These are phyloP conservation scores for Motacilla alba DNA, from an alignment of 2,113 vertebrate genomes.

Conservation along the genomic window DNA sequence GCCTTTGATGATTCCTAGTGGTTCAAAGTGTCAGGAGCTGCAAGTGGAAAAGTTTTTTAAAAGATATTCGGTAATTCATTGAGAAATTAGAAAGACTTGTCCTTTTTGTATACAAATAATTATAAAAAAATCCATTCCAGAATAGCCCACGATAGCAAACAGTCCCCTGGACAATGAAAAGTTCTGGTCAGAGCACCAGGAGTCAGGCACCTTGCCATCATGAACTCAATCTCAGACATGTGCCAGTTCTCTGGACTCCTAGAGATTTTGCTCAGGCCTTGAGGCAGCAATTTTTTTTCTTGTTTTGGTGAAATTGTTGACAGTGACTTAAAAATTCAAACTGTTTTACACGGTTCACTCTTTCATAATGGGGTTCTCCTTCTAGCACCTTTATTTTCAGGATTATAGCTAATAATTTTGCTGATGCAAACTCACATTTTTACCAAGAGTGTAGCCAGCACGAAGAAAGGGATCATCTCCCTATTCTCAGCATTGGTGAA, in stretches of 20 bases:
- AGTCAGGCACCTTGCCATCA: not conserved
- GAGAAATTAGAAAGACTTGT: not conserved
- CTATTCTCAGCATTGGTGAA: not conserved
- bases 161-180: not conserved
- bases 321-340: not conserved
- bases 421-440: not conserved
- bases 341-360: not conserved
- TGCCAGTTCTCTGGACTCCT: not conserved
- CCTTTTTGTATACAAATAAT: not conserved
- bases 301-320: not conserved
- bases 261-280: not conserved
- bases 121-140: not conserved
- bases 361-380: not conserved
- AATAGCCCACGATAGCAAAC: not conserved
- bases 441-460: not conserved
- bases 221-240: accelerated
- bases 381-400: not conserved
- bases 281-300: not conserved
- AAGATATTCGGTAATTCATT: not conserved
- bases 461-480: not conserved
- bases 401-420: not conserved
- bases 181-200: not conserved
- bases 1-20: not conserved
- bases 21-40: not conserved
- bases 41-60: not conserved